phyloP scores from a whole-genome alignment of 2,888 invertebrate species.

The Drosophila dives region DNA sequence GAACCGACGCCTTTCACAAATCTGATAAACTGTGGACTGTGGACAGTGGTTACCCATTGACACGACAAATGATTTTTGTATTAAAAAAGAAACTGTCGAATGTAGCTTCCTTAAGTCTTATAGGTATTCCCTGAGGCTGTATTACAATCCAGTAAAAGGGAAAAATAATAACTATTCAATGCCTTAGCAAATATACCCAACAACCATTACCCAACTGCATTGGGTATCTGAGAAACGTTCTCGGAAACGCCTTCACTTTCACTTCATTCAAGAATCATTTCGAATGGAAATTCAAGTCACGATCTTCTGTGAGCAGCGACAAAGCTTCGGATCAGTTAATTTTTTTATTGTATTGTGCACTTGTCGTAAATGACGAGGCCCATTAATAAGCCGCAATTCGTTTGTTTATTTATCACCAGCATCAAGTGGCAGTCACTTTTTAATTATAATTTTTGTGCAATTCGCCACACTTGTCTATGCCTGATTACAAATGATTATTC shows the following conservation, averaged over 20 bases:
- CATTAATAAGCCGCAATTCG: slow-evolving; percentile 41
- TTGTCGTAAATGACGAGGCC: slow-evolving; percentile 30
- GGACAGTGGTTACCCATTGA: neutral
- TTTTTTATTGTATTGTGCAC: slow-evolving; percentile 31
- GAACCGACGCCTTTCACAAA: slow-evolving; percentile 47
- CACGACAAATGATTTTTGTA: neutral
- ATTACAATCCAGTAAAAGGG: neutral
- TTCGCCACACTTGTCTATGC: slow-evolving; percentile 9
- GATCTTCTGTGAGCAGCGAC: slow-evolving; percentile 15
- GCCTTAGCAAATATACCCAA: neutral
- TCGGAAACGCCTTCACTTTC: slow-evolving; percentile 55
- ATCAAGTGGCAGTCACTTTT: slow-evolving; percentile 29
- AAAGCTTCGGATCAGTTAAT: slow-evolving; percentile 24
- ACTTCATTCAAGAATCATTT: slow-evolving; percentile 44
- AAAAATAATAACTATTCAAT: too few species aligned
- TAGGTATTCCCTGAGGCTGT: neutral
- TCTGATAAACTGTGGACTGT: neutral
- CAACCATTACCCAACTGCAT: neutral
- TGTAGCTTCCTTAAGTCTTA: neutral
- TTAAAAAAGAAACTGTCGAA: neutral
- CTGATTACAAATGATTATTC: slow-evolving; percentile 20
- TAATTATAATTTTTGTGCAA: slow-evolving; percentile 43
- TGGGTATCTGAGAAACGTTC: slow-evolving; percentile 3
- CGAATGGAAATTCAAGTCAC: slow-evolving; percentile 55
- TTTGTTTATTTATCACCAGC: slow-evolving; percentile 44